phyloP scores from a whole-genome alignment of 2,797 vertebrate species.

The Poeciliopsis presidionis region DNA sequence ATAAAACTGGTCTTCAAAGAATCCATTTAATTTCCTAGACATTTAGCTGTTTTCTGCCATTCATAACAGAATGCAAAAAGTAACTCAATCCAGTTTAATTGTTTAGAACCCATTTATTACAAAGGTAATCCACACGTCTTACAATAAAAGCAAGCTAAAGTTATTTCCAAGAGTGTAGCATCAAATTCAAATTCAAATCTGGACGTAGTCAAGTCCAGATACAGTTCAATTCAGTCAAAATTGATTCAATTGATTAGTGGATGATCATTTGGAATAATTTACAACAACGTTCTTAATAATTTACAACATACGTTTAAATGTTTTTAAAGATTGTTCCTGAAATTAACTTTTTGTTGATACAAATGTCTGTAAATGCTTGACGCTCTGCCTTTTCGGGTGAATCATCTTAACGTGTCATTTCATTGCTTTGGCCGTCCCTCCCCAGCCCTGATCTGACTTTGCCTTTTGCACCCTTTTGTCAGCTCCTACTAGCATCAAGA shows the following conservation, averaged over 20 bases:
- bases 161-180: background rate
- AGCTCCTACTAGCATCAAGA: slow-evolving; percentile 92
- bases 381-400: background rate
- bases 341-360: background rate
- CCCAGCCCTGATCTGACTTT: slow-evolving; percentile 15
- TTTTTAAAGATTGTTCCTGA: background rate
- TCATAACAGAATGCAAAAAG: background rate
- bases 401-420: too few species aligned
- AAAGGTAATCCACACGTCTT: background rate
- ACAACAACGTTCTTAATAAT: background rate
- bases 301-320: too few species aligned
- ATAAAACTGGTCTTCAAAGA: background rate
- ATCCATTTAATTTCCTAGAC: background rate
- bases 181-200: background rate
- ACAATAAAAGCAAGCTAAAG: background rate
- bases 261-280: background rate
- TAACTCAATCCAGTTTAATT: background rate
- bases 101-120: background rate
- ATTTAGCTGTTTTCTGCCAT: background rate
- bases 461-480: slow-evolving; percentile 33
- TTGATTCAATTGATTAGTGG: background rate
- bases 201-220: background rate
- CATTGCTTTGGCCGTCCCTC: background rate
- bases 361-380: slow-evolving; percentile 3
- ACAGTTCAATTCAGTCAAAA: background rate